A percentile compares a stretch with the other conserved stretches of the same genome.
phyloP scores from a whole-genome alignment of 1,140 invertebrate species.

The Drosophila triauraria region DNA sequence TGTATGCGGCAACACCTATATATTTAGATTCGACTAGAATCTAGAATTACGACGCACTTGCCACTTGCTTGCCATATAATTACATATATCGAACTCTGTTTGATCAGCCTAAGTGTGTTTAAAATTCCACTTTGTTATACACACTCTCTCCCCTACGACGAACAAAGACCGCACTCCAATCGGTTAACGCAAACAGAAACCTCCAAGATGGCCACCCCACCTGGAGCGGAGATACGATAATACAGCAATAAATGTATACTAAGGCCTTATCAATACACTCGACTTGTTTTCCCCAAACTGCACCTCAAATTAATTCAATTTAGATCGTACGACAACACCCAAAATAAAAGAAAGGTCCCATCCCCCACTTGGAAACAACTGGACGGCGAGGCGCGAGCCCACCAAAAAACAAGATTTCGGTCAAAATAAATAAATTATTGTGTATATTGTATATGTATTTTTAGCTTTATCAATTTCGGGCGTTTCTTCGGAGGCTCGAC shows the following conservation, averaged over 20 bases:
- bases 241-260: constrained; percentile 4
- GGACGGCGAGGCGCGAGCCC: constrained; percentile 18
- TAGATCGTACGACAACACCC: constrained; percentile 39
- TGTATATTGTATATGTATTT: constrained; percentile 59
- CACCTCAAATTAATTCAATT: constrained; percentile 42
- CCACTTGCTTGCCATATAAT: constrained; percentile 8
- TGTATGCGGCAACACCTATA: constrained; percentile 43
- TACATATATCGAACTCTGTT: constrained; percentile 50
- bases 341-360: constrained; percentile 14
- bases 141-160: neutral
- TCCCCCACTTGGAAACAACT: constrained; percentile 34
- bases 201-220: constrained; percentile 34
- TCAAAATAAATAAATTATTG: constrained; percentile 58
- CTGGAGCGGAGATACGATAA: constrained; percentile 28
- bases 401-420: constrained; percentile 58
- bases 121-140: constrained; percentile 3
- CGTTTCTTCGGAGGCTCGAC: constrained; percentile 72
- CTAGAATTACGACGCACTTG: constrained; percentile 23
- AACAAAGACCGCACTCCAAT: constrained; percentile 18
- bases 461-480: constrained; percentile 75
- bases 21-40: constrained; percentile 23
- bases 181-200: constrained; percentile 26
- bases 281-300: constrained; percentile 33
- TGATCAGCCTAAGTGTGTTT: constrained; percentile 23
- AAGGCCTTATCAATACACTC: constrained; percentile 35